These are phyloP conservation scores for Yasuhikotakia modesta DNA, from an alignment of 2,797 vertebrate genomes.

Conservation along the genomic window DNA sequence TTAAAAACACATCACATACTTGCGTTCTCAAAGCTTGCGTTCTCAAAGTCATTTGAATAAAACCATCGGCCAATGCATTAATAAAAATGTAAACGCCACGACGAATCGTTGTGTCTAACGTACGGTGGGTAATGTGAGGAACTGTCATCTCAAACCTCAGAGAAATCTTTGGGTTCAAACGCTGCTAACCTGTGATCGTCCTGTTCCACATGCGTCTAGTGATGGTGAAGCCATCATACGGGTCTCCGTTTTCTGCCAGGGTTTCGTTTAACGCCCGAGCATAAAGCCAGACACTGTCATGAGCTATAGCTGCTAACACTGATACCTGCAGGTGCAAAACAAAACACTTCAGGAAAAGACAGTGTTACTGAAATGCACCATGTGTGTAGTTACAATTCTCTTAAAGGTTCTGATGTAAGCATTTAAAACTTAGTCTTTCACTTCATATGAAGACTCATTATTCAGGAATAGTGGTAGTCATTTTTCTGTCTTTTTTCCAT, in stretches of 20 bases:
- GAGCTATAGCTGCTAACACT: constrained; percentile 59
- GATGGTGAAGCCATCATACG: constrained; percentile 55
- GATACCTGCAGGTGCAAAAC: constrained; percentile 54
- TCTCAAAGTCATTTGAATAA: too few species aligned
- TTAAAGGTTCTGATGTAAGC: too few species aligned
- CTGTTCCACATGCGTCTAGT: constrained; percentile 63
- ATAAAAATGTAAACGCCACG: too few species aligned
- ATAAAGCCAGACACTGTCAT: constrained; percentile 64
- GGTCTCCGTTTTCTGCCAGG: constrained; percentile 56
- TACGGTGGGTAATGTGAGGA: background rate
- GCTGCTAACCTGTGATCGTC: constrained; percentile 54
- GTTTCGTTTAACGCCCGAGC: constrained; percentile 59
- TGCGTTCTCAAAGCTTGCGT: too few species aligned
- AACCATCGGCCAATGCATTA: too few species aligned
- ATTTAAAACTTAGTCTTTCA: too few species aligned
- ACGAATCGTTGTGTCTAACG: too few species aligned
- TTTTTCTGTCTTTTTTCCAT: background rate
- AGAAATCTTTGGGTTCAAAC: background rate
- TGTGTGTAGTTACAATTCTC: background rate
- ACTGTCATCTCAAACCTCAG: too few species aligned
- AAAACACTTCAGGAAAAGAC: background rate
- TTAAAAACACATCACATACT: background rate
- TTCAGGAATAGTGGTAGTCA: too few species aligned
- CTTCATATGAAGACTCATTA: too few species aligned
- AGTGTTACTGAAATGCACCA: background rate